These are phyloP conservation scores for Eupeodes luniger DNA, from an alignment of 2,888 invertebrate genomes.

Conservation along the genomic window DNA sequence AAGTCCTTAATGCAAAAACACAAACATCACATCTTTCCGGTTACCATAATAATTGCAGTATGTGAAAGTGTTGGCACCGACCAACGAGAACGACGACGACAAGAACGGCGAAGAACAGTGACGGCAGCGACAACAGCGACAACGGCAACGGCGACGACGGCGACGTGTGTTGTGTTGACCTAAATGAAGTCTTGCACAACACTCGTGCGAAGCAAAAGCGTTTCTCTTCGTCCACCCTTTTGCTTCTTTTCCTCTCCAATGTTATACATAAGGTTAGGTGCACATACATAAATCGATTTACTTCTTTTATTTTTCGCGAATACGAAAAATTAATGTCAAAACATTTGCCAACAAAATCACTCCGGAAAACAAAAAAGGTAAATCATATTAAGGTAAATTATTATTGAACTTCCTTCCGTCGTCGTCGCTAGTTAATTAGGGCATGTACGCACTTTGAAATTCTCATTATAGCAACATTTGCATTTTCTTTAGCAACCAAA, in stretches of 20 bases:
- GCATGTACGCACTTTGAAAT: slow-evolving; percentile 13
- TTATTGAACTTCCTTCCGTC: slow-evolving; percentile 1
- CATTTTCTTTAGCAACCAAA: slow-evolving; percentile 28
- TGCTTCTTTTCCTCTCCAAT: slow-evolving; percentile 9
- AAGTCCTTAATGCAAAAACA: slow-evolving; percentile 35
- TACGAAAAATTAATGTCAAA: slow-evolving; percentile 19
- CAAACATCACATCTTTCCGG: slow-evolving; percentile 50
- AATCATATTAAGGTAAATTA: slow-evolving; percentile 11
- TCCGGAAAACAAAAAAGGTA: slow-evolving; percentile 14
- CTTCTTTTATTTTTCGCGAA: slow-evolving; percentile 41
- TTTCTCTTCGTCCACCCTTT: slow-evolving; percentile 23
- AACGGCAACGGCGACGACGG: neutral
- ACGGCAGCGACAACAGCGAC: slow-evolving; percentile 3
- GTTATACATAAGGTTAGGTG: slow-evolving; percentile 1
- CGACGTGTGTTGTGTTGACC: slow-evolving; percentile 64
- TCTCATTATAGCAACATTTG: slow-evolving; percentile 9
- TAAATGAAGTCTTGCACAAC: slow-evolving; percentile 67
- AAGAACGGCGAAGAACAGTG: neutral
- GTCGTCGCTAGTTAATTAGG: slow-evolving; percentile 1
- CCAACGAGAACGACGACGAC: slow-evolving; percentile 20
- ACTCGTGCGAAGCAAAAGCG: slow-evolving; percentile 55
- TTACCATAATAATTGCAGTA: slow-evolving; percentile 49
- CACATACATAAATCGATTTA: slow-evolving; percentile 65
- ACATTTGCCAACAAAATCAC: slow-evolving; percentile 32
- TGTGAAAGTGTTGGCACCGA: slow-evolving; percentile 42